Conservation (phyloP, 2,797 vertebrate genomes). For the Synaphobranchus kaupii region DNA sequence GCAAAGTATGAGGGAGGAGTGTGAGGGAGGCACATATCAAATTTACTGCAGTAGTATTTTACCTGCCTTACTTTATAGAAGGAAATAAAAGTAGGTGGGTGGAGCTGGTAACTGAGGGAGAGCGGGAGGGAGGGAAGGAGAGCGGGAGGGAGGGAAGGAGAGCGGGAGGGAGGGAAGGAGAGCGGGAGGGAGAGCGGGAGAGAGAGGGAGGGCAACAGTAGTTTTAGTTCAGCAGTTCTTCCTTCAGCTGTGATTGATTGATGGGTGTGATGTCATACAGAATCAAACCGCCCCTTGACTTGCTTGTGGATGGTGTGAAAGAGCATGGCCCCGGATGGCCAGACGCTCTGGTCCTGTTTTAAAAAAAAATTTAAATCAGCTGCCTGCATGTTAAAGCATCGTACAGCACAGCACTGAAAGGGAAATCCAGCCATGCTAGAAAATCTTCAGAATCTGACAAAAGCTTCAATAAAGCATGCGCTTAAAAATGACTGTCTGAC, state of each 20-base stretch:
- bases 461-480: no score
- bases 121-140: not conserved
- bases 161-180: no score
- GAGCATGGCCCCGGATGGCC: not conserved
- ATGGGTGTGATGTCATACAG: slow-evolving; percentile 1
- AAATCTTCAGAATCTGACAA: no score
- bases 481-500: no score
- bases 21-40: not conserved
- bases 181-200: no score
- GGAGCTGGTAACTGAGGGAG: not conserved
- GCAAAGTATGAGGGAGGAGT: not conserved
- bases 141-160: no score
- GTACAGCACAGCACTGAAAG: not conserved
- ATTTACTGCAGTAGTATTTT: slow-evolving; percentile 11
- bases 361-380: no score
- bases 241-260: not conserved
- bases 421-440: not conserved
- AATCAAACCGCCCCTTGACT: not conserved
- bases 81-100: not conserved
- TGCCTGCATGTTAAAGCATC: not conserved
- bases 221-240: not conserved
- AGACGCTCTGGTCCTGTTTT: not conserved
- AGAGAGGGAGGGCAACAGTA: not conserved
- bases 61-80: not conserved
- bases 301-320: not conserved